Conservation (phyloP, 2,797 vertebrate genomes). For the Xenops minutus region DNA sequence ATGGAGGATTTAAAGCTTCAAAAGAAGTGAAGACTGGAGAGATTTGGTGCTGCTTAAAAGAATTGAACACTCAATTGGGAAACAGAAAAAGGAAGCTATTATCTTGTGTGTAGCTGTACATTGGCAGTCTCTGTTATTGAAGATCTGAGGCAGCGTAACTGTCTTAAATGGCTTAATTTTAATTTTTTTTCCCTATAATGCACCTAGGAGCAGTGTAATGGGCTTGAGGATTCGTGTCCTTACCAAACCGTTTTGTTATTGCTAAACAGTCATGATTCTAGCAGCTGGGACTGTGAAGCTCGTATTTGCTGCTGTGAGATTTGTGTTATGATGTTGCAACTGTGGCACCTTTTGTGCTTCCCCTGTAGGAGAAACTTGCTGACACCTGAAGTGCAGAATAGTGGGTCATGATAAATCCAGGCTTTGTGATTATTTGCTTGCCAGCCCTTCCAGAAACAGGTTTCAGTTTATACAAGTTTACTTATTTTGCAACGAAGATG, state of each 20-base stretch:
- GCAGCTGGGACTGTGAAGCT: background rate
- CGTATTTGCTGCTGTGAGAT: rapidly evolving
- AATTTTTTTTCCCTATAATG: too few relatives aligned
- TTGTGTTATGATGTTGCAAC: background rate
- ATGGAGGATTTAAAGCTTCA: background rate
- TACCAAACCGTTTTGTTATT: background rate
- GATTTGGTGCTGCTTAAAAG: background rate
- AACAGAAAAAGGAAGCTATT: background rate
- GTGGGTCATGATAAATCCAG: background rate
- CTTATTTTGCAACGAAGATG: background rate
- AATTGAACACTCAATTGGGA: background rate
- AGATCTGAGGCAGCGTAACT: background rate
- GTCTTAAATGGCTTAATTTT: background rate
- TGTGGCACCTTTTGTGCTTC: background rate
- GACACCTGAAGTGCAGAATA: background rate
- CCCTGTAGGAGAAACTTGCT: background rate
- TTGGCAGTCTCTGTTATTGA: background rate
- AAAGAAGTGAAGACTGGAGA: background rate
- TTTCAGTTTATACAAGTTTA: background rate
- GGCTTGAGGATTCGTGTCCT: background rate
- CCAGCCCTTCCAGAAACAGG: background rate
- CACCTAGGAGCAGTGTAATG: background rate
- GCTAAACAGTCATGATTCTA: background rate
- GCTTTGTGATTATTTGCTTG: background rate
- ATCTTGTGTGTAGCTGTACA: background rate